Evolutionary conservation across 2,888 invertebrate species (phyloP), one percentile per base, ranked within the genome.

Genomic region (Augiades crinisus): DNA sequence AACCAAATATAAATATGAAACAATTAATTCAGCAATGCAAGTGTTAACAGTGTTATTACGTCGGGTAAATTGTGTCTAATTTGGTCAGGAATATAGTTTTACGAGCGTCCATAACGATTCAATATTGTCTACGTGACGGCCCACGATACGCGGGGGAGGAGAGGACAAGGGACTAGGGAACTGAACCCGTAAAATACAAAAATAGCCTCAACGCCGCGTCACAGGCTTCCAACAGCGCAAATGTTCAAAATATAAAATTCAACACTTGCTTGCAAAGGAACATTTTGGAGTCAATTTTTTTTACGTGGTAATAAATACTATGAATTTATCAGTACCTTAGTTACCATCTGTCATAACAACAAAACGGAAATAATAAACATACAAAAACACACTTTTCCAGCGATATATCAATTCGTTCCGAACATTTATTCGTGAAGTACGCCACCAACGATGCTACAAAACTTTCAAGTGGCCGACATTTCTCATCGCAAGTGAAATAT

Each of bases 151-250:
- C 43, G 41, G 41, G 17, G 51, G 43, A 61, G 62, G 74, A 70
- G 70, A 67, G 70, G 68, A 62, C 58, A 63, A 72, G 81, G 79
- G 68, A 62, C 58, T 63, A 72, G 81, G 79, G 80, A 75, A 81
- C 71, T 78, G 79, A 82, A 79, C 84, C 72, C 81, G 79, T 87
- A 84, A 85, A 87, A 76, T 78, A 49, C 82, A 82, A 81, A 87
- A 85, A 86, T 87, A 87, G 78, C 78, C 65, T 65, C 70, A 69
- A 49, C 24, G 68, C 74, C 69, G 43, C 58, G 55, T 78, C 77
- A 78, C 47, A 19, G 22, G 19, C 40, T 16, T 33, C 22, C 16
- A 19, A 47, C 37, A 62, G 58, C 57, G 61, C 57, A 54, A 49
- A 44, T 59, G 5, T 2, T 30, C 17, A 21, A 37, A 7, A 5